Conservation (phyloP, 2,888 invertebrate genomes). For the Alcis repandata region DNA sequence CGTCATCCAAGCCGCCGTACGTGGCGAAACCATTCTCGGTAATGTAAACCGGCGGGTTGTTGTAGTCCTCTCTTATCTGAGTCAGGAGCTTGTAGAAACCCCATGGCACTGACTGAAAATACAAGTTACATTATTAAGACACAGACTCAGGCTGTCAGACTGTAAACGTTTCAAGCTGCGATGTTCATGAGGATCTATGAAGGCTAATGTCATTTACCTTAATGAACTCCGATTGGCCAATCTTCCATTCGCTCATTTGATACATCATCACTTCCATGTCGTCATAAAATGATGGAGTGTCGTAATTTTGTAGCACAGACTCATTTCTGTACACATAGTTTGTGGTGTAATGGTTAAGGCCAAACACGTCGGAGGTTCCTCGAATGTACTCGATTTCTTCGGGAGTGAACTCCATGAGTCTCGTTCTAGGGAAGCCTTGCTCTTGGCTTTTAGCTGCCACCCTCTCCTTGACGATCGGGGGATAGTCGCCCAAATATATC, state of each 20-base stretch:
- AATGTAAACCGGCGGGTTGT: slow-evolving; percentile 82
- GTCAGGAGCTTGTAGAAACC: slow-evolving; percentile 85
- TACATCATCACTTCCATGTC: slow-evolving; percentile 49
- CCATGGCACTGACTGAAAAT: slow-evolving; percentile 71
- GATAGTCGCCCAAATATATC: slow-evolving; percentile 88
- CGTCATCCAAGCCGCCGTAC: slow-evolving; percentile 67
- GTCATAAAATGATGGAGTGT: slow-evolving; percentile 53
- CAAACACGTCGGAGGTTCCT: slow-evolving; percentile 63
- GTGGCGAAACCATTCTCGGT: slow-evolving; percentile 85
- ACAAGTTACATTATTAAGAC: neutral
- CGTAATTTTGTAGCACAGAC: slow-evolving; percentile 46
- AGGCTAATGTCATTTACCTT: slow-evolving; percentile 37
- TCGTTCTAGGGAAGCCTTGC: slow-evolving; percentile 74
- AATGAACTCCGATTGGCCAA: slow-evolving; percentile 45
- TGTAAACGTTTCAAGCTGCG: neutral
- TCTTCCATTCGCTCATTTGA: slow-evolving; percentile 49
- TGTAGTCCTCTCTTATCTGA: slow-evolving; percentile 76
- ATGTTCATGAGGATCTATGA: neutral
- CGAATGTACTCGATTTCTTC: slow-evolving; percentile 68
- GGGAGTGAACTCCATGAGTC: slow-evolving; percentile 73
- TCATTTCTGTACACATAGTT: slow-evolving; percentile 59
- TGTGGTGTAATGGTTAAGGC: slow-evolving; percentile 89
- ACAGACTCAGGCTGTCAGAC: too few relatives aligned
- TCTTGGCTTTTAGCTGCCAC: slow-evolving; percentile 81
- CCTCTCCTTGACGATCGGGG: slow-evolving; percentile 84